Evolutionary conservation across 2,888 invertebrate species (phyloP), one percentile per base, ranked within the genome.

Genomic region (Fragum fragum): DNA sequence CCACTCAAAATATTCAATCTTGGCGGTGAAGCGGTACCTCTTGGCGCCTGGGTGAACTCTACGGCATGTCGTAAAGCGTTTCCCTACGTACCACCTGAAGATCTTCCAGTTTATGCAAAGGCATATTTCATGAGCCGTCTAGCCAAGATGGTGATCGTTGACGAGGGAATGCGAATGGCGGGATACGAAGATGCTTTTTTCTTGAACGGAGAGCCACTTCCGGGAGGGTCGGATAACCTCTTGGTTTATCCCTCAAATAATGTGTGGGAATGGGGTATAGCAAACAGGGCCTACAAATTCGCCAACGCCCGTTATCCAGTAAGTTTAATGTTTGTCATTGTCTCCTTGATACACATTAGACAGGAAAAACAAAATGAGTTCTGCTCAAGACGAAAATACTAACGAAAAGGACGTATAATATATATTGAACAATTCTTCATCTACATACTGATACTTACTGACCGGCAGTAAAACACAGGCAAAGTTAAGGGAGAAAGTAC

Each of bases 271-370:
- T 90, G 89, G 72, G 91, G 91, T 18, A 80, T 80, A 42, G 91
- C 90, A 3, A 80, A 80, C n/a, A 83, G 88, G 69, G 90, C 90
- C 0, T 91, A 91, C 74, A 87, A 86, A 26, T 81, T 92, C 57
- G 92, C 92, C n/a, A 92, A 92, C 79, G 86, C 87, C 14, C 90
- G 88, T 5, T 92, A 92, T 78, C 87, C 92, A 87, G 93, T 93
- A 73, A 76, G 71, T 72, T 28, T 1, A 9, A 9, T 47, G 16
- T 18, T 14, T 14, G 16, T 47, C 9, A 6, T 36, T 36, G 32
- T 36, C 32, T 36, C n/a, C n/a, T n/a, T n/a, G n/a, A n/a, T n/a
- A n/a, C n/a, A n/a, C n/a, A n/a, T n/a, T n/a, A n/a, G n/a, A n/a
- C n/a, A n/a, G n/a, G n/a, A n/a, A n/a, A n/a, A n/a, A n/a, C n/a